Base-by-base conservation (phyloP, 2,113 vertebrate genomes). In the Cnemophilus loriae region DNA sequence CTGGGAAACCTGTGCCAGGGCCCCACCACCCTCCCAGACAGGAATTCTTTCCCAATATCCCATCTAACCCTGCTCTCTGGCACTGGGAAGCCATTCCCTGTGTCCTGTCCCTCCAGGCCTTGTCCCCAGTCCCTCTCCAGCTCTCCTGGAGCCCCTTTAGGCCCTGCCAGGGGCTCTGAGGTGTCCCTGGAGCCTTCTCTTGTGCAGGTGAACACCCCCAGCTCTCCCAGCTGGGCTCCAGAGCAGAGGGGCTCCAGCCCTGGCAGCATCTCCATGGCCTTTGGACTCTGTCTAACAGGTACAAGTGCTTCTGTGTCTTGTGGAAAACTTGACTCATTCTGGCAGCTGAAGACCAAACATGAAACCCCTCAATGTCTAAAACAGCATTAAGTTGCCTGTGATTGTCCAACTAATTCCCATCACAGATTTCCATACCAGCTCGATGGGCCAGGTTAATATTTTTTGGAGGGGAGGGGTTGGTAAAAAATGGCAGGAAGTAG, bases 241-340 rank as follows among this genome's bases (percentile, higher is more conserved):
- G 44, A 82, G 69, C 52, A 74, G 13, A 82, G 69, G 60, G 27
- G 28, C 52, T 89, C 28, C 60, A 74, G 44, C 44, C 44, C 53
- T 44, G 1, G 5, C 1, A 60, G 46, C 24, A 68, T 1, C 39
- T n/a, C 27, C 0, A 1, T 37, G 22, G 9, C 37, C 21, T 39
- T 23, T 74, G 60, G 19, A 8, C 20, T 35, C 10, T 9, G 11
- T 21, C 13, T 21, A n/a, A 21, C 16, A 37, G 5, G 20, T 17
- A 3, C 13, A 41, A 11, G 7, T 26, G 24, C 16, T 89, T 46
- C 20, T 7, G 4, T 17, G 3, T 4, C 27, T 79, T 52, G 11
- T 6, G 32, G 53, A 22, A 82, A 11, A 57, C 24, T 46, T 69
- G 32, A 46, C 37, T 42, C 17, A 13, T 79, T 73, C 59, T 47